Evolutionary conservation across 2,113 vertebrate species (phyloP).

Genomic region (Pan paniscus): DNA sequence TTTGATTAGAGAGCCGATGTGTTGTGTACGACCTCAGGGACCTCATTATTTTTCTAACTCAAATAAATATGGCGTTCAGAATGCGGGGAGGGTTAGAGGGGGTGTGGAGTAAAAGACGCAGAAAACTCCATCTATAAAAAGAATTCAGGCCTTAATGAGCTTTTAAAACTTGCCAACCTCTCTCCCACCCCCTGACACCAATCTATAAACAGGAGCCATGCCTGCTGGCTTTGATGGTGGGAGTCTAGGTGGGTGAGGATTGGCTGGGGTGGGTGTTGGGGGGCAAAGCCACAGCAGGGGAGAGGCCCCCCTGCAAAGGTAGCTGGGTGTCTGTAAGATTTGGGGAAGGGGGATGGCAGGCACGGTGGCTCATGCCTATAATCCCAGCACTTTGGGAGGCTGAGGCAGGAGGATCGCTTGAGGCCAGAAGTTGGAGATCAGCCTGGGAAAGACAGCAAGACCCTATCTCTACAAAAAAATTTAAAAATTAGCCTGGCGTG

Average conservation of each 20-base stretch:
- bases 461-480: background rate
- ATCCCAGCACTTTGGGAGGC: no score
- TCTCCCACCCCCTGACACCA: background rate
- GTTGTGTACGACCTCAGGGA: conserved; percentile 70
- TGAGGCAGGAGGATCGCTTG: no score
- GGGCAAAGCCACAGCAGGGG: no score
- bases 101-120: background rate
- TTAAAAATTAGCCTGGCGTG: no score
- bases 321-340: background rate
- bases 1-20: conserved; percentile 71
- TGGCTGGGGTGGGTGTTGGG: no score
- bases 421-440: background rate
- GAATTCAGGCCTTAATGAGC: conserved; percentile 55
- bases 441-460: background rate
- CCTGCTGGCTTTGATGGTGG: background rate
- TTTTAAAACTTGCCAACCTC: conserved; percentile 49
- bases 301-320: no score
- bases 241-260: background rate
- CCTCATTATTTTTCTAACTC: conserved; percentile 79
- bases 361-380: no score
- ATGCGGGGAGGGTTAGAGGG: background rate
- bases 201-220: background rate
- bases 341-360: background rate
- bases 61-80: conserved; percentile 74
- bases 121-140: conserved; percentile 62